Evolutionary conservation across 2,888 invertebrate genomes (phyloP).

Genomic region (Poecilobothrus nobilitatus): DNA sequence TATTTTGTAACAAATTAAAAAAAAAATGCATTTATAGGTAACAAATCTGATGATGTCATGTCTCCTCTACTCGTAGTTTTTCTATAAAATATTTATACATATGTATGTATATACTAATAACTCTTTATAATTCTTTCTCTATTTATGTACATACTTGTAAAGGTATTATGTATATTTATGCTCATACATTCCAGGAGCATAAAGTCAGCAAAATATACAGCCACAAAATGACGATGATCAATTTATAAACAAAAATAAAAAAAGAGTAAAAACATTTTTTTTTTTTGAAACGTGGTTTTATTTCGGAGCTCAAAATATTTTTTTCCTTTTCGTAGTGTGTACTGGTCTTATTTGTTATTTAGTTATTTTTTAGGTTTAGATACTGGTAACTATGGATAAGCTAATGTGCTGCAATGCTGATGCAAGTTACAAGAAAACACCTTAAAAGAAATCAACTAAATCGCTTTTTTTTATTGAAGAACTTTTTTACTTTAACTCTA

Average conservation of each 20-base stretch:
- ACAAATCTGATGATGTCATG: no score
- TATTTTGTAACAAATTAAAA: background rate
- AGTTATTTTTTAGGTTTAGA: background rate
- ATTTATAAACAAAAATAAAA: background rate
- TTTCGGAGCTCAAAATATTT: background rate
- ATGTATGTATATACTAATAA: background rate
- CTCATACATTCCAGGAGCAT: conserved; percentile 1
- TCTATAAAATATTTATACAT: background rate
- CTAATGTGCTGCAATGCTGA: no score
- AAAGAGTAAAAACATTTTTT: background rate
- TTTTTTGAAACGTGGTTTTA: background rate
- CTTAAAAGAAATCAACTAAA: no score
- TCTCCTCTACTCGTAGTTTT: no score
- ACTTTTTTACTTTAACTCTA: background rate
- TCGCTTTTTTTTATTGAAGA: background rate
- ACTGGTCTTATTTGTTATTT: background rate
- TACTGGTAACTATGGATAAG: no score
- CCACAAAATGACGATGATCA: background rate
- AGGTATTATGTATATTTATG: background rate
- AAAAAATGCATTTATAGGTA: background rate
- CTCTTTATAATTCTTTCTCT: no score
- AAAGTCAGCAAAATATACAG: background rate
- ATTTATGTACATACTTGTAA: background rate
- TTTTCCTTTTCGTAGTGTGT: background rate
- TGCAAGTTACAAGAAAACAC: no score